Base-by-base conservation (phyloP, 2,888 invertebrate genomes). In the Agrotis ipsilon region DNA sequence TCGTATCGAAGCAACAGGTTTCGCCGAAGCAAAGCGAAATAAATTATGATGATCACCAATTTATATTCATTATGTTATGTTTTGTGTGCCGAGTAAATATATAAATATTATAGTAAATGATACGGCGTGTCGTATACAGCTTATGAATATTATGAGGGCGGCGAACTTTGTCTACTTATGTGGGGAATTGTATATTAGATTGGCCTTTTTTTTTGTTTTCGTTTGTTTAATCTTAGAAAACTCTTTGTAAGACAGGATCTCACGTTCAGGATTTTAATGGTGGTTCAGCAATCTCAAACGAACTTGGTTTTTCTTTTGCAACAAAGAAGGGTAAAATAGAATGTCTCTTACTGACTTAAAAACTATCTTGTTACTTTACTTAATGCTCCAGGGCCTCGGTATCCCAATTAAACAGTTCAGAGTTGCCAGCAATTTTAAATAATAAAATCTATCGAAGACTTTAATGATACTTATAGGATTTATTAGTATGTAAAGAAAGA, bases 11-110 rank as follows among this genome's bases (percentile, higher is more conserved):
- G 86, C 84, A 84, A 84, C 84, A 84, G 80, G 84, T 84, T 57
- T 60, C 13, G 6, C 39, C 18, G 62, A 67, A 75, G 81, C 68
- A 59, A 70, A 75, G 59, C 61, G 66, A 75, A 79, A 84, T 83
- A 85, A 80, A 84, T 84, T 83, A 80, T 85, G 81, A 77, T 79
- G 68, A 81, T 83, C 72, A 85, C 80, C 83, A 74, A 84, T 85
- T 85, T 79, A 83, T 84, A 84, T 85, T 83, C 83, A 83, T 83
- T 85, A 80, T 70, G 71, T 62, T 68, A 68, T 71, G 74, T 83
- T 80, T 71, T 82, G 69, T 84, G 65, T 73, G 68, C 75, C 57
- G 62, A 72, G 61, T 72, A 68, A 81, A 81, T 79, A 79, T 39
- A 39, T 39, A 39, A 39, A 39, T 39, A 32, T 32, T 32, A 39